Evolutionary conservation across 2,888 invertebrate genomes (phyloP).

Genomic region (Scotopteryx bipunctaria): DNA sequence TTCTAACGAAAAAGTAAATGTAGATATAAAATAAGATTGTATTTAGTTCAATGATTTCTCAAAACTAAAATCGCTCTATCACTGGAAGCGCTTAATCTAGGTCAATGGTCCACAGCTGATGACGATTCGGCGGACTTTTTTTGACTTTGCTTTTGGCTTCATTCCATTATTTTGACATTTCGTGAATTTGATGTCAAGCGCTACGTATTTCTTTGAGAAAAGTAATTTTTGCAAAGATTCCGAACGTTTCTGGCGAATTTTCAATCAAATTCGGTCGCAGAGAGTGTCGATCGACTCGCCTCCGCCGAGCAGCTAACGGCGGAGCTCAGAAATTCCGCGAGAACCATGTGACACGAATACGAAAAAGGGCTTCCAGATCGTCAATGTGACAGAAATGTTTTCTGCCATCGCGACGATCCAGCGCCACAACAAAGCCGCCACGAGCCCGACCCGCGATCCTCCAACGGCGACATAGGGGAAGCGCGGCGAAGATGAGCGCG

Average conservation of each 20-base stretch:
- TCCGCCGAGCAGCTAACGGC: constrained; percentile 47
- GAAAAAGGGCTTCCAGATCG: constrained; percentile 81
- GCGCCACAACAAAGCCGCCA: constrained; percentile 67
- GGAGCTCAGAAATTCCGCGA: constrained; percentile 68
- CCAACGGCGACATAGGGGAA: constrained; percentile 74
- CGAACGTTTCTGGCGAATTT: constrained; percentile 56
- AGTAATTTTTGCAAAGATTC: constrained; percentile 64
- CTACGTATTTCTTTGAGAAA: constrained; percentile 80
- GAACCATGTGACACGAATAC: constrained; percentile 84
- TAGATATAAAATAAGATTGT: too few relatives aligned
- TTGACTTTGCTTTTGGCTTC: constrained; percentile 81
- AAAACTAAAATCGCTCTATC: background rate
- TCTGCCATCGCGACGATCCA: constrained; percentile 79
- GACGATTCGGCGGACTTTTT: constrained; percentile 80
- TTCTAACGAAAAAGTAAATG: too few relatives aligned
- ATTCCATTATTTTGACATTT: constrained; percentile 84
- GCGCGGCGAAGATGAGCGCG: constrained; percentile 81
- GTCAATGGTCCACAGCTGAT: constrained; percentile 63
- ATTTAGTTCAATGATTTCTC: too few relatives aligned
- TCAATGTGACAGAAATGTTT: constrained; percentile 84
- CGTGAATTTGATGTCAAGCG: constrained; percentile 82
- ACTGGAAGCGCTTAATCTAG: constrained; percentile 37
- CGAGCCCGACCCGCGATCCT: constrained; percentile 70
- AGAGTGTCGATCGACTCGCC: constrained; percentile 44
- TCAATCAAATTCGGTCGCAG: constrained; percentile 52